phyloP scores from a whole-genome alignment of 2,113 vertebrate genomes.

The Sinocyclocheilus grahami region DNA sequence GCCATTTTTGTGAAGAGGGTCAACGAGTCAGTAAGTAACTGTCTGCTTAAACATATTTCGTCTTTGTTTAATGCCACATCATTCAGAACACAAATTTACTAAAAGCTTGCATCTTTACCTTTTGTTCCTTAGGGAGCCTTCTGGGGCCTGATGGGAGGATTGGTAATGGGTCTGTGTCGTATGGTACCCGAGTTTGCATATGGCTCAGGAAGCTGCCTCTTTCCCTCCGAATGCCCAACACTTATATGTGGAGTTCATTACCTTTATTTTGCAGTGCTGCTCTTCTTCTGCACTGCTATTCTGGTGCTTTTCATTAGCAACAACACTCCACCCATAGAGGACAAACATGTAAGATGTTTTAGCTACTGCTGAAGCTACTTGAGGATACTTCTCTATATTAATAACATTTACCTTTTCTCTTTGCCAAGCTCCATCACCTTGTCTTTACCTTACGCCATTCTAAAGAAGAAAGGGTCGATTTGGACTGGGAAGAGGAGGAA shows the following conservation, averaged over 20 bases:
- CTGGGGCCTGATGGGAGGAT: constrained; percentile 84
- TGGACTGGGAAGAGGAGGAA: constrained; percentile 71
- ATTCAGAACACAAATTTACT: background rate
- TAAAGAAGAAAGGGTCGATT: constrained; percentile 76
- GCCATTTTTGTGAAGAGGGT: constrained; percentile 86
- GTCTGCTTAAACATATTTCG: background rate
- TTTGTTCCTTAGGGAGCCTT: constrained; percentile 80
- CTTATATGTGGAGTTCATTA: constrained; percentile 85
- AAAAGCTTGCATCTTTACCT: background rate
- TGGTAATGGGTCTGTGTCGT: constrained; percentile 81
- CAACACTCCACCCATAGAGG: constrained; percentile 75
- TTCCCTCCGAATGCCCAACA: constrained; percentile 77
- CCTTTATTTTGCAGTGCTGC: constrained; percentile 84
- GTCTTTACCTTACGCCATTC: constrained; percentile 87
- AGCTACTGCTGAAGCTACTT: background rate
- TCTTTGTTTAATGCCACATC: background rate
- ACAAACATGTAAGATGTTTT: constrained; percentile 74
- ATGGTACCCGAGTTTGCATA: constrained; percentile 83
- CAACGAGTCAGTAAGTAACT: constrained; percentile 80
- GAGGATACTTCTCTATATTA: too few species aligned
- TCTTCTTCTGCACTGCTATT: constrained; percentile 78
- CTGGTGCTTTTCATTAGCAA: constrained; percentile 77
- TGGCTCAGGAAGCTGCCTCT: constrained; percentile 82
- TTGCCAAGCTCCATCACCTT: constrained; percentile 81
- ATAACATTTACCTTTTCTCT: background rate